phyloP scores from a whole-genome alignment of 2,113 vertebrate species.

The Jacana jacana region DNA sequence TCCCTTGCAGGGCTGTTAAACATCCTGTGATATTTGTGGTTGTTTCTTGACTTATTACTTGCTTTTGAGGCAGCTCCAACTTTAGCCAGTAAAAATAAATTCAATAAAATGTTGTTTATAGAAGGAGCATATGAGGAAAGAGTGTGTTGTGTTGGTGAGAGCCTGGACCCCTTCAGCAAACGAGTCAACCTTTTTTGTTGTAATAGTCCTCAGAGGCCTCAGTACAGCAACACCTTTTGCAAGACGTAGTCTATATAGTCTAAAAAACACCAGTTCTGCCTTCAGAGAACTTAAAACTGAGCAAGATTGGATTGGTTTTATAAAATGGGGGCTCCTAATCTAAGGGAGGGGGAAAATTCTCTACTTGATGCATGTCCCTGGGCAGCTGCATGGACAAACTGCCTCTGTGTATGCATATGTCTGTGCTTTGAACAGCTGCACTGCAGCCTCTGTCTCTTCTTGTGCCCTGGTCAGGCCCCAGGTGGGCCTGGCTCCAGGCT shows the following conservation, averaged over 20 bases:
- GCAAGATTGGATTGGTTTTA: background rate
- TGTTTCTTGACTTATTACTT: background rate
- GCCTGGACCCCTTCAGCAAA: background rate
- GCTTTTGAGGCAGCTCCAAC: background rate
- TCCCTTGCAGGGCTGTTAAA: background rate
- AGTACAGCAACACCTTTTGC: background rate
- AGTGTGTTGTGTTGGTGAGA: background rate
- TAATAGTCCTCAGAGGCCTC: background rate
- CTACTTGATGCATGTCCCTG: fast-evolving
- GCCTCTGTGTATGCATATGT: fast-evolving
- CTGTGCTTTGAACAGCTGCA: background rate
- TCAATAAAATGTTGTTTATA: background rate
- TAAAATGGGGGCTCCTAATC: background rate
- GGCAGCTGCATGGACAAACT: background rate
- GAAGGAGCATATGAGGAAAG: background rate
- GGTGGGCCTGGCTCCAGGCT: background rate
- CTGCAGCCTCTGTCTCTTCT: background rate
- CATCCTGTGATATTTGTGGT: background rate
- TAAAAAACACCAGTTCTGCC: background rate
- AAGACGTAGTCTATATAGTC: no score
- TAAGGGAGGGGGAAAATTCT: background rate
- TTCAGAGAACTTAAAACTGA: background rate
- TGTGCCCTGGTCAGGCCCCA: background rate
- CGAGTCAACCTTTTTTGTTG: background rate
- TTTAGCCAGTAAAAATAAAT: background rate